Evolutionary conservation across 2,797 vertebrate species (phyloP), one percentile per base, ranked within the genome.

Genomic region (Peromyscus aztecus): DNA sequence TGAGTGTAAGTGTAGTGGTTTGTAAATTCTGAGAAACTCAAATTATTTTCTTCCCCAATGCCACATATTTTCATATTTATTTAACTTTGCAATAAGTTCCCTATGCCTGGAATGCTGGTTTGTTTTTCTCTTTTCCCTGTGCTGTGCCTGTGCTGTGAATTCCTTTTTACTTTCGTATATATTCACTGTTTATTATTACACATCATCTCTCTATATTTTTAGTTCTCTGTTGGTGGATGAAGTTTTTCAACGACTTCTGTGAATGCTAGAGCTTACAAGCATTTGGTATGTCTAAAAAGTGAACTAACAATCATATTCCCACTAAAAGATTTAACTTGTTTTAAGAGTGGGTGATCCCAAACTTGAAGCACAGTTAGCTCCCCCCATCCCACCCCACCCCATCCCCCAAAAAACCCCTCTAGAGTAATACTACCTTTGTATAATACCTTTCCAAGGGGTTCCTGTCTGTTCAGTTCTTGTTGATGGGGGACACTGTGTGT

Each of bases 341-440:
- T 6, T 61, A 95, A 91, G 59, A 88, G 37, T 63, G 57, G 65
- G 65, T 73, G 31, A 81, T 88, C n/a, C 6, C 90, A 92, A 95
- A 73, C 40, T 59, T 80, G 90, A 27, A 83, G 57, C 27, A 37
- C 40, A 90, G 52, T 63, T 67, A 27, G 9, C 12, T n/a, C 43
- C 31, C 2, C 1, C 17, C 24, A 2, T 1, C 27, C 31, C 4
- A 2, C 21, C 5, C 19, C 63, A 29, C 63, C 21, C 37, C 8
- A 14, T n/a, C 5, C 6, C 65, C n/a, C 2, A 3, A 10, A 29
- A 37, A 10, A 12, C 61, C 46, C 46, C 52, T 52, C 65, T 43
- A 19, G n/a, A 81, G 37, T 85, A 91, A 21, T 57, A n/a, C 80
- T 93, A 6, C 37, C 67, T 69, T 84, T 73, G 29, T 65, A 29